Evolutionary conservation across 2,797 vertebrate species (phyloP), one percentile per base, ranked within the genome.

Genomic region (Peromyscus eremicus): DNA sequence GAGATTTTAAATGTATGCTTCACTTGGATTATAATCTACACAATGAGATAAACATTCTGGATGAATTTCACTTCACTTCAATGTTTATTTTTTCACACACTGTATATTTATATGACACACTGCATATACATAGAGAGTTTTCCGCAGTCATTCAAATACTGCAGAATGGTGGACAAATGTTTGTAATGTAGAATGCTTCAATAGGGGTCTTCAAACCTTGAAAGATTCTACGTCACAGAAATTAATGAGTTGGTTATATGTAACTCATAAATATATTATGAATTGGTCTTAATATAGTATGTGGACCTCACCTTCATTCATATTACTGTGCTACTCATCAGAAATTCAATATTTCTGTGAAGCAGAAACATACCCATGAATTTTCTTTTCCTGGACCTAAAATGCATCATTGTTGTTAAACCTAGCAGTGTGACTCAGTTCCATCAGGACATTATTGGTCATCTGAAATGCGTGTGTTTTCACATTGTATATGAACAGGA

Each of bases 401-500:
- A 81, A 52, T 88, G n/a, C 7, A 40, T 82, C 49, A 87, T 91
- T 81, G 9, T 96, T 25, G 10, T 95, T 94, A 95, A 96, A 82
- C 5, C 9, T 87, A 84, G 88, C 29, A 79, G 27, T 68, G 4
- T 11, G 37, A 7, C 91, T 87, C 92, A 80, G 43, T 87, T 94
- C 83, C 60, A 66, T 84, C 10, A 89, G 92, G 70, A 68, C 7
- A 64, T 82, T 37, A 87, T 83, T 94, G 79, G 49, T 92, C 52
- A 87, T 95, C 92, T 92, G 32, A 95, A 81, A 88, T 94, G 80
- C 60, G 89, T 93, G 27, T 82, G 4, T 94, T 60, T 93, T 97
- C 84, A 60, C 77, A 87, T 66, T 85, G 5, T n/a, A 34, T 66
- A 62, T 91, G 29, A 94, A 55, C 7, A 86, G 34, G 92, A 97